phyloP scores from a whole-genome alignment of 2,797 vertebrate genomes.

The Manis pentadactyla region DNA sequence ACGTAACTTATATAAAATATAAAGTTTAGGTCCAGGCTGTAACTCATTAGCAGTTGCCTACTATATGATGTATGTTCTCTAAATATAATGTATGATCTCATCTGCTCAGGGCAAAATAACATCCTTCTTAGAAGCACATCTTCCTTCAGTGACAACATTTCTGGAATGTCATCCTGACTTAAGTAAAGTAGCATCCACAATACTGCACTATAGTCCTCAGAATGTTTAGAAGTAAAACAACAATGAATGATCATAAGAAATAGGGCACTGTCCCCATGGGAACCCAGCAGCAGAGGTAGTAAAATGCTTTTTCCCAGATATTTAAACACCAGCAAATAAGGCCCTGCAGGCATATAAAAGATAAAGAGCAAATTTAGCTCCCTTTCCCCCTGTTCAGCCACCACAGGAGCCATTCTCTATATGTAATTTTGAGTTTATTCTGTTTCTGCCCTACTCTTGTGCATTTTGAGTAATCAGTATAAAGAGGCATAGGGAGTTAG shows the following conservation, averaged over 20 bases:
- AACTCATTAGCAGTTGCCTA: slow-evolving; percentile 54
- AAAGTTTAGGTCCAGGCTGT: slow-evolving; percentile 31
- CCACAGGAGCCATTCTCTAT: background rate
- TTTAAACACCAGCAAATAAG: slow-evolving; percentile 82
- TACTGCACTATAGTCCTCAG: slow-evolving; percentile 73
- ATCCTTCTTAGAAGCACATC: slow-evolving; percentile 66
- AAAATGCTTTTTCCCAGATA: slow-evolving; percentile 77
- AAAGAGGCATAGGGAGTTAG: background rate
- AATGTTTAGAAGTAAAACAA: slow-evolving; percentile 69
- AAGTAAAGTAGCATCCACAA: slow-evolving; percentile 74
- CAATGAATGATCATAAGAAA: slow-evolving; percentile 80
- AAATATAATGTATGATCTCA: slow-evolving; percentile 62
- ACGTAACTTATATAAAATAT: slow-evolving; percentile 44
- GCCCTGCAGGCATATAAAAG: slow-evolving; percentile 78
- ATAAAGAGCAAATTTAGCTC: slow-evolving; percentile 76
- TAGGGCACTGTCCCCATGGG: slow-evolving; percentile 61
- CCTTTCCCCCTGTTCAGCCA: slow-evolving; percentile 63
- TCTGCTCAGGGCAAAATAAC: slow-evolving; percentile 49
- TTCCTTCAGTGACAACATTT: slow-evolving; percentile 62
- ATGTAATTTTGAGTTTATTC: slow-evolving; percentile 23
- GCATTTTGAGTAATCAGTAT: slow-evolving; percentile 16
- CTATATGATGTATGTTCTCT: background rate
- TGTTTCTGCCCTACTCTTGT: slow-evolving; percentile 15
- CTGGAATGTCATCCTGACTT: slow-evolving; percentile 73
- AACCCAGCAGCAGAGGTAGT: slow-evolving; percentile 73